phyloP scores from a whole-genome alignment of 2,888 invertebrate species.

The Gasteruption jaculator region DNA sequence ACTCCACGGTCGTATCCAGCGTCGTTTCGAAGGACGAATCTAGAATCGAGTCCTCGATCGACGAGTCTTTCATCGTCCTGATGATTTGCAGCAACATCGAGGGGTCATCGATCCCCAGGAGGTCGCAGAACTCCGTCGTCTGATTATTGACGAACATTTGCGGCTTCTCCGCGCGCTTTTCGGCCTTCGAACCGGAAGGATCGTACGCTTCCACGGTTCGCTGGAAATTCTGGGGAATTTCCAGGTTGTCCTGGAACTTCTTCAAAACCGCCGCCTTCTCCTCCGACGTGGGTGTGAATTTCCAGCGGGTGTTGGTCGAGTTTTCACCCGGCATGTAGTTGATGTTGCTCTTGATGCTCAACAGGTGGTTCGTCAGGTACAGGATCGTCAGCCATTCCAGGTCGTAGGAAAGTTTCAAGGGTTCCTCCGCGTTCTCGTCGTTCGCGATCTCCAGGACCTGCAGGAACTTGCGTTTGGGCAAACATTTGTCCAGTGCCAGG shows the following conservation, averaged over 20 bases:
- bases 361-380: constrained; percentile 81
- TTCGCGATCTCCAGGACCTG: constrained; percentile 73
- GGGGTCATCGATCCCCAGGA: constrained; percentile 77
- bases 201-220: constrained; percentile 67
- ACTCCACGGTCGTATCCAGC: constrained; percentile 15
- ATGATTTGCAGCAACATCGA: constrained; percentile 56
- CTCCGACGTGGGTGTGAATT: constrained; percentile 69
- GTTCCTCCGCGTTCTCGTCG: constrained; percentile 55
- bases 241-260: constrained; percentile 65
- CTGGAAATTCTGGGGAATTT: constrained; percentile 74
- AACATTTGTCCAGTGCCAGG: constrained; percentile 93
- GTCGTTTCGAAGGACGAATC: constrained; percentile 20
- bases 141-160: constrained; percentile 61
- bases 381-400: constrained; percentile 92
- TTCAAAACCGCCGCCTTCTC: constrained; percentile 65
- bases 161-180: constrained; percentile 38
- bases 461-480: constrained; percentile 82
- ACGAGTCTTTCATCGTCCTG: constrained; percentile 17
- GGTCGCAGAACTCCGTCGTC: constrained; percentile 64
- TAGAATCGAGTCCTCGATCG: constrained; percentile 11
- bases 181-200: constrained; percentile 42
- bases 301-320: constrained; percentile 65
- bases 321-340: constrained; percentile 82
- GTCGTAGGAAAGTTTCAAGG: constrained; percentile 66
- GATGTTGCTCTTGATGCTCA: constrained; percentile 65